Evolutionary conservation across 2,888 invertebrate genomes (phyloP).

Genomic region (Ornithoptera priamus): DNA sequence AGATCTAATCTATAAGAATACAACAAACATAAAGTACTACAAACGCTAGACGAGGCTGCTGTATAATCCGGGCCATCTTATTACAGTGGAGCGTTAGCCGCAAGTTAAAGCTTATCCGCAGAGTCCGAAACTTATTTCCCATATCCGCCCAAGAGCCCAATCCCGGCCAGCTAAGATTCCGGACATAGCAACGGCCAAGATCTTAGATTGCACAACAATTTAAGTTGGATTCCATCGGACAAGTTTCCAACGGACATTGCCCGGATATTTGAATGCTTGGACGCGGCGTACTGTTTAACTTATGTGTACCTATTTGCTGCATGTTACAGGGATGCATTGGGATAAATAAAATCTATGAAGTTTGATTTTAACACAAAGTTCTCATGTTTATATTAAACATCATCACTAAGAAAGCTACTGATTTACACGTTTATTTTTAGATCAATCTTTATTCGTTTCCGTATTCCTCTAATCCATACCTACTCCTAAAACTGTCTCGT

Average conservation of each 20-base stretch:
- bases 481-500: no score
- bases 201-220: constrained; percentile 51
- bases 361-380: background rate
- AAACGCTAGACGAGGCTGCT: background rate
- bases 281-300: constrained; percentile 14
- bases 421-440: no score
- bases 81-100: constrained; percentile 15
- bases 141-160: constrained; percentile 23
- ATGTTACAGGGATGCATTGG: background rate
- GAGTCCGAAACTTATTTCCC: constrained; percentile 26
- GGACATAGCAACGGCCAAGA: constrained; percentile 44
- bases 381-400: no score
- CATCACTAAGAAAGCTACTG: no score
- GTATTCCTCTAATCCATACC: no score
- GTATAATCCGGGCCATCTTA: background rate
- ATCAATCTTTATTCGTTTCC: no score
- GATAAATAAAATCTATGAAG: background rate
- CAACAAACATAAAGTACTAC: background rate
- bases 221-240: constrained; percentile 43
- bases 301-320: background rate
- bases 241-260: constrained; percentile 10
- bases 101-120: constrained; percentile 21
- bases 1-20: background rate
- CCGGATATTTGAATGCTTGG: constrained; percentile 21
- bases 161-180: constrained; percentile 27